A percentile compares a stretch with the other conserved stretches of the same genome.
Evolutionary conservation across 2,797 vertebrate genomes (phyloP).

Genomic region (Choloepus didactylus): DNA sequence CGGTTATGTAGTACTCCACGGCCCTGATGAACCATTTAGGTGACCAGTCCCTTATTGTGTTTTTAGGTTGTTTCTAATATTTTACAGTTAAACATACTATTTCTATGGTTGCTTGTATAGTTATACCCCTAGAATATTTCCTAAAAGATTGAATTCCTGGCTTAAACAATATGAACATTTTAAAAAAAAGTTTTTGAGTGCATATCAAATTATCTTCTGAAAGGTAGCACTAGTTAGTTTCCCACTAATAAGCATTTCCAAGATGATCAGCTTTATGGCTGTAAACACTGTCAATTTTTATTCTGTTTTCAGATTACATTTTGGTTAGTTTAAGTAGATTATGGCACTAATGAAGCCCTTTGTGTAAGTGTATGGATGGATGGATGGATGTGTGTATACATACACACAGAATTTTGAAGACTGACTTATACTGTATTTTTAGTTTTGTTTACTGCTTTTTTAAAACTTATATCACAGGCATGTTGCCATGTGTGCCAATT

Average conservation of each 20-base stretch:
- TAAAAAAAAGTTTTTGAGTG: background rate
- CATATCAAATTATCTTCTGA: background rate
- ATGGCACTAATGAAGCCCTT: background rate
- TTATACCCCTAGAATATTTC: background rate
- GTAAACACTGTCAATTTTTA: background rate
- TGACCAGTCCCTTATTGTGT: background rate
- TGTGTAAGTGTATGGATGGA: background rate
- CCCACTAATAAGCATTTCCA: background rate
- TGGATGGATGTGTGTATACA: background rate
- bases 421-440: background rate
- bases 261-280: background rate
- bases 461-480: background rate
- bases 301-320: background rate
- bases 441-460: background rate
- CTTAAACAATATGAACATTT: background rate
- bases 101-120: background rate
- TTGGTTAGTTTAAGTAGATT: background rate
- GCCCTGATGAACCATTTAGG: background rate
- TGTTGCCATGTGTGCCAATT: background rate
- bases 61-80: background rate
- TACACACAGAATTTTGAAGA: background rate
- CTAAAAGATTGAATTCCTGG: background rate
- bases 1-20: background rate
- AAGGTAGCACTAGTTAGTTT: background rate
- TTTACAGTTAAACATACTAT: background rate